Percentiles rank a stretch among this genome's conserved stretches.
These are phyloP conservation scores for Lophius americanus DNA, from an alignment of 2,797 vertebrate genomes.

Conservation along the genomic window DNA sequence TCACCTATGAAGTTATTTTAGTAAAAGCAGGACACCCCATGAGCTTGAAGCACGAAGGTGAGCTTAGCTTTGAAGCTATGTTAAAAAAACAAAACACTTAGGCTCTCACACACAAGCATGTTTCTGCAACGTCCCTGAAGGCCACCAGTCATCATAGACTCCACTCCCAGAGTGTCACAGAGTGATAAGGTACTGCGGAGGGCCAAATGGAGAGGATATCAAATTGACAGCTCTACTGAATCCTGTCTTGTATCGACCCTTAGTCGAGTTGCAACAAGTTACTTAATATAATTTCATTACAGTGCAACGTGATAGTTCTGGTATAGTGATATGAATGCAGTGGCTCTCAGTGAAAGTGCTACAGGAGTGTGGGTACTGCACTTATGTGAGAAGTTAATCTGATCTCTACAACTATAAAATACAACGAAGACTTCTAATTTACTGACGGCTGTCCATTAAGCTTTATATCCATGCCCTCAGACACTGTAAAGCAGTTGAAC, in stretches of 20 bases:
- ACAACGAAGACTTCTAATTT: conserved; percentile 18
- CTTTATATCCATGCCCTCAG: conserved; percentile 1
- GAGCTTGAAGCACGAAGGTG: conserved; percentile 43
- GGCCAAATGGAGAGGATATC: conserved; percentile 55
- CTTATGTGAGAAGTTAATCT: conserved; percentile 49
- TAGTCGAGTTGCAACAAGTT: conserved; percentile 55
- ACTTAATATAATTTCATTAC: conserved; percentile 69
- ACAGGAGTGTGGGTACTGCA: conserved; percentile 34
- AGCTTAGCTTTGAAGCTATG: conserved; percentile 54
- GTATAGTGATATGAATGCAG: conserved; percentile 48
- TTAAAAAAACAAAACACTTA: conserved; percentile 20
- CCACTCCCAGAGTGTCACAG: conserved; percentile 33
- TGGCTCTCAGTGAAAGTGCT: conserved; percentile 44
- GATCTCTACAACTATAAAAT: conserved; percentile 43
- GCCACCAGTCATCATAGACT: conserved; percentile 45
- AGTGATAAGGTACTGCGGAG: conserved; percentile 43
- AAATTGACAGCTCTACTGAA: conserved; percentile 54
- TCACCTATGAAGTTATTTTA: conserved; percentile 55
- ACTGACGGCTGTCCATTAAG: conserved; percentile 13
- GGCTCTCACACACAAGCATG: conserved; percentile 12
- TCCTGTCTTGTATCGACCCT: conserved; percentile 47
- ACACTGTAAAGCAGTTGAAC: conserved; percentile 2
- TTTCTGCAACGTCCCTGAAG: conserved; percentile 31
- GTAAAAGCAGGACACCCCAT: conserved; percentile 24
- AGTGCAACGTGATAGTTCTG: conserved; percentile 50